Evolutionary conservation across 1,140 invertebrate species (phyloP).

Genomic region (Ips nitidus): DNA sequence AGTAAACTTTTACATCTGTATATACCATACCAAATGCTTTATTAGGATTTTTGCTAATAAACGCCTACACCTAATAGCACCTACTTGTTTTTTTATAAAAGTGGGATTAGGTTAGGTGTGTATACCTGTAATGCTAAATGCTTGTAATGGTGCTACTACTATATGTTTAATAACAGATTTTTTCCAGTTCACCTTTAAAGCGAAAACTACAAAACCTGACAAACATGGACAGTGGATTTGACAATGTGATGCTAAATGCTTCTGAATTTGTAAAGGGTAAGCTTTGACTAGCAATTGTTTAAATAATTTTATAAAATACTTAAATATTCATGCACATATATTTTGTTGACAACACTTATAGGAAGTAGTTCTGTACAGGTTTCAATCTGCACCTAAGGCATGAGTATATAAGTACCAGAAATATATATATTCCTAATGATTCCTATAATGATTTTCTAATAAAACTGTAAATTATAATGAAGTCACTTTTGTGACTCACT

Average conservation of each 20-base stretch:
- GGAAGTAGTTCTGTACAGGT: not conserved
- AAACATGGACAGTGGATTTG: conserved; percentile 55
- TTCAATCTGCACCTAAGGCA: too few relatives aligned
- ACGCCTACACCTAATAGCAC: conserved; percentile 38
- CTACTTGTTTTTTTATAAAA: conserved; percentile 37
- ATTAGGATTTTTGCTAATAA: conserved; percentile 25
- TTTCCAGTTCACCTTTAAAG: conserved; percentile 42
- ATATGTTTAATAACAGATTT: conserved; percentile 26
- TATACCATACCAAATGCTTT: not conserved
- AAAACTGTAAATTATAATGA: not conserved
- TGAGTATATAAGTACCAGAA: too few relatives aligned
- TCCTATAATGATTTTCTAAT: not conserved
- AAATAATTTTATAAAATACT: not conserved
- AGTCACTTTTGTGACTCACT: too few relatives aligned
- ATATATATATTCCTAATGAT: not conserved
- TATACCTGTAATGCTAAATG: conserved; percentile 37
- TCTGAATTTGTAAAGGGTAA: conserved; percentile 61
- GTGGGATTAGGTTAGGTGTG: conserved; percentile 38
- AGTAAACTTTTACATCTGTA: not conserved
- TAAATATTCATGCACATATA: not conserved
- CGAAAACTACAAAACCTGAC: conserved; percentile 32
- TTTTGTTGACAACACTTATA: not conserved
- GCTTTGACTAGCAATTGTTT: not conserved
- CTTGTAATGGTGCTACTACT: conserved; percentile 36
- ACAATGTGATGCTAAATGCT: conserved; percentile 56